phyloP scores from a whole-genome alignment of 1,140 invertebrate genomes.

The Drosophila kanapiae region DNA sequence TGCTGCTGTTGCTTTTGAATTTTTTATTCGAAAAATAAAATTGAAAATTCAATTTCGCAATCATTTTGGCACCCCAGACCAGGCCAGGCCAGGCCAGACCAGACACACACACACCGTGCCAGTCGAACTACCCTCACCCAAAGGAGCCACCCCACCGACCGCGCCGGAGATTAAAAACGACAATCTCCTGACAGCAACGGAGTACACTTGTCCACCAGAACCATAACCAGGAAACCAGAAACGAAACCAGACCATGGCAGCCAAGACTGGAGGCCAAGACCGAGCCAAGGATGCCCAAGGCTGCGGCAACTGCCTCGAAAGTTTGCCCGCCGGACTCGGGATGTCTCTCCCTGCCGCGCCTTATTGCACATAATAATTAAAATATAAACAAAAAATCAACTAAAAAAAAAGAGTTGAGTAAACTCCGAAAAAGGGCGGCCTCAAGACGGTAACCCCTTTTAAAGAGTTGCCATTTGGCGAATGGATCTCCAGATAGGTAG shows the following conservation, averaged over 20 bases:
- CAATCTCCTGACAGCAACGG: slow-evolving; percentile 66
- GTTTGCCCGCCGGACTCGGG: slow-evolving; percentile 49
- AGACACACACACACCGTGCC: slow-evolving; percentile 14
- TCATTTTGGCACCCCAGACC: slow-evolving; percentile 76
- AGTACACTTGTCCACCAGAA: slow-evolving; percentile 39
- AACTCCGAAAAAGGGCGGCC: slow-evolving; percentile 33
- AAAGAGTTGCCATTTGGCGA: slow-evolving; percentile 75
- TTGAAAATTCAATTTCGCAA: slow-evolving; percentile 82
- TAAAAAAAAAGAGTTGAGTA: slow-evolving; percentile 12
- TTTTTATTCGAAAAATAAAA: slow-evolving; percentile 81
- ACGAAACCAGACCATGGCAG: slow-evolving; percentile 6
- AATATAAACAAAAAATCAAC: slow-evolving; percentile 51
- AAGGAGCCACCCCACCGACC: slow-evolving; percentile 8
- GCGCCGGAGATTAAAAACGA: slow-evolving; percentile 73
- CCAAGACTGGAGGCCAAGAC: slow-evolving; percentile 11
- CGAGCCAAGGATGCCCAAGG: slow-evolving; percentile 56
- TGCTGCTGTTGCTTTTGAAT: slow-evolving; percentile 67
- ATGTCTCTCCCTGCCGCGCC: slow-evolving; percentile 32
- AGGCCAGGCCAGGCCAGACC: slow-evolving; percentile 4
- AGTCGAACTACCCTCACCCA: slow-evolving; percentile 33
- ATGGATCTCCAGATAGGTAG: slow-evolving; percentile 70
- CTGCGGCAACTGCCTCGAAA: slow-evolving; percentile 57
- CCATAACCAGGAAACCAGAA: slow-evolving; percentile 2
- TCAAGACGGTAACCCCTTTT: slow-evolving; percentile 65
- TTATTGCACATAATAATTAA: slow-evolving; percentile 74